Evolutionary conservation across 1,140 invertebrate genomes (phyloP).

Genomic region (Drosophila arizonae): DNA sequence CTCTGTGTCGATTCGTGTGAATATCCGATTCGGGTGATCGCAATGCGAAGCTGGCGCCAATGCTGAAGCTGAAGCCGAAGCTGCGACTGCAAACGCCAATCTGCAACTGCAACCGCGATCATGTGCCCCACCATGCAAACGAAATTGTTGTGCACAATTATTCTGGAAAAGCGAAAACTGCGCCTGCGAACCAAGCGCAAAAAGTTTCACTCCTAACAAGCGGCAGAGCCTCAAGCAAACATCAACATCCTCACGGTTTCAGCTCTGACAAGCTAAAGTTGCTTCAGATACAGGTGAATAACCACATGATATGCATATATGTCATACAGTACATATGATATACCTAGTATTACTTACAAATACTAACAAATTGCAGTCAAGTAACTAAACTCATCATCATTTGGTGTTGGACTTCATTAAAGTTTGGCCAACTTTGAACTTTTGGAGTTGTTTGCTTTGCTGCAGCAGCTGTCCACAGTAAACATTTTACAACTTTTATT

Average conservation of each 20-base stretch:
- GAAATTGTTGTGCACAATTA: conserved; percentile 71
- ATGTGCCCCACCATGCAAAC: conserved; percentile 73
- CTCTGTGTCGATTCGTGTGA: not conserved
- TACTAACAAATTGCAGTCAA: not conserved
- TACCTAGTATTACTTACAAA: not conserved
- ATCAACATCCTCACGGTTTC: conserved; percentile 55
- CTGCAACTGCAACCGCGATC: conserved; percentile 51
- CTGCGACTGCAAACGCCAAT: conserved; percentile 16
- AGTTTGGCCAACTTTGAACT: conserved; percentile 47
- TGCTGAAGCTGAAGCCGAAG: conserved; percentile 37
- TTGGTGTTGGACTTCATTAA: conserved; percentile 48
- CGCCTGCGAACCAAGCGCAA: conserved; percentile 74
- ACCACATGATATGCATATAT: not conserved
- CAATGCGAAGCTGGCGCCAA: conserved; percentile 41
- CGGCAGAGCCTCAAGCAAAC: conserved; percentile 10
- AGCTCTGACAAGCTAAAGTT: conserved; percentile 8
- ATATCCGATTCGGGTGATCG: conserved; percentile 23
- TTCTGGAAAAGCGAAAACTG: conserved; percentile 76
- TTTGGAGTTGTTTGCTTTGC: conserved; percentile 16
- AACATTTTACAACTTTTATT: conserved; percentile 36
- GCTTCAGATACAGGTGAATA: conserved; percentile 30
- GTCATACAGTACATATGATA: too few relatives aligned
- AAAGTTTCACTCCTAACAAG: conserved; percentile 76
- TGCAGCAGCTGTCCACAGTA: conserved; percentile 34
- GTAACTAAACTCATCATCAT: not conserved